A percentile compares a stretch with the other conserved stretches of the same genome.
Evolutionary conservation across 2,113 vertebrate genomes (phyloP).

Genomic region (Cranoglanis bouderius): DNA sequence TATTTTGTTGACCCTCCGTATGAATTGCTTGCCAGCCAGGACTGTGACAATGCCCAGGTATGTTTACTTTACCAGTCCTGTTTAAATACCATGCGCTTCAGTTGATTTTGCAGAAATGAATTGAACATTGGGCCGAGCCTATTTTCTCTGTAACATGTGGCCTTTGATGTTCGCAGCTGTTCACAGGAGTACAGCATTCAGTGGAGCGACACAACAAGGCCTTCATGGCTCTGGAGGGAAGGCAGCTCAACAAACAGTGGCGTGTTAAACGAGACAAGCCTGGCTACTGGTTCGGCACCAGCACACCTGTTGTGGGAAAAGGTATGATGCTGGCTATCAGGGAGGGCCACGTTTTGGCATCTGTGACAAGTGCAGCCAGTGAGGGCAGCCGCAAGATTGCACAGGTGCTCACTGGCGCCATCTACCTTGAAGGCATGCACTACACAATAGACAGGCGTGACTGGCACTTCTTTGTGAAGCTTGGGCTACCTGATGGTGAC

Average conservation of each 20-base stretch:
- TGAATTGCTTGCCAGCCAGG: constrained; percentile 81
- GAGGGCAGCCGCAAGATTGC: constrained; percentile 87
- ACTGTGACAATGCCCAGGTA: constrained; percentile 85
- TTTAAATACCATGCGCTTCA: constrained; percentile 6
- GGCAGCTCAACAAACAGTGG: constrained; percentile 79
- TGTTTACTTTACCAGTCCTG: constrained; percentile 39
- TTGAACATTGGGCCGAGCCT: neutral
- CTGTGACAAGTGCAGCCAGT: constrained; percentile 77
- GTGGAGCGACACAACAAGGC: constrained; percentile 86
- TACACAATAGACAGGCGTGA: constrained; percentile 87
- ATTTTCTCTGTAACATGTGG: neutral
- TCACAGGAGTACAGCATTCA: constrained; percentile 85
- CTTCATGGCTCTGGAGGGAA: constrained; percentile 87
- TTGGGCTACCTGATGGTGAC: constrained; percentile 80
- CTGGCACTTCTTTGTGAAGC: constrained; percentile 87
- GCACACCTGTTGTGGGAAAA: constrained; percentile 82
- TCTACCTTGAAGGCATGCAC: constrained; percentile 85
- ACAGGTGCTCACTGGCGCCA: constrained; percentile 79
- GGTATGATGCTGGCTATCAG: constrained; percentile 87
- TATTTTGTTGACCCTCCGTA: constrained; percentile 86
- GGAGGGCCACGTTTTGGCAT: constrained; percentile 80
- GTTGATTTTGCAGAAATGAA: neutral
- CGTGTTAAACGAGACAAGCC: constrained; percentile 79
- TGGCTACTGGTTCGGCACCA: constrained; percentile 86
- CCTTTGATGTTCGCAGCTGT: constrained; percentile 70